These are phyloP conservation scores for Phyllotreta cruciferae DNA, from an alignment of 2,888 invertebrate genomes.

Conservation along the genomic window DNA sequence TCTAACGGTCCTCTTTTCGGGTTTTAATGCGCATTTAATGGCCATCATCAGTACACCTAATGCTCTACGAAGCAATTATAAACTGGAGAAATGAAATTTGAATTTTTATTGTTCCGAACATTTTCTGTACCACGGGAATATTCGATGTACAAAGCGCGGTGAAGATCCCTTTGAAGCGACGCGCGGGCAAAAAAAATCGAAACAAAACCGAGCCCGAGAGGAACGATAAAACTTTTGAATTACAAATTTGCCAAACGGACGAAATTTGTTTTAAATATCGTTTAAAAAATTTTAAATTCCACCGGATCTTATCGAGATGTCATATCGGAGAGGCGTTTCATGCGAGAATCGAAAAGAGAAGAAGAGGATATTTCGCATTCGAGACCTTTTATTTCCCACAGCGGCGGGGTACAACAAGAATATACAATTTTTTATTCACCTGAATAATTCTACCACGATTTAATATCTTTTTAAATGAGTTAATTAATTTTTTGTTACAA, in stretches of 20 bases:
- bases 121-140: too few relatives aligned
- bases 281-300: conserved; percentile 57
- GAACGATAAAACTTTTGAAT: conserved; percentile 21
- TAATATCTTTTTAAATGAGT: too few relatives aligned
- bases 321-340: conserved; percentile 48
- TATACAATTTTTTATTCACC: too few relatives aligned
- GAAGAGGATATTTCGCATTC: too few relatives aligned
- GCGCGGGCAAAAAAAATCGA: neutral
- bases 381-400: too few relatives aligned
- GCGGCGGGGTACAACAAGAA: too few relatives aligned
- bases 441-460: too few relatives aligned
- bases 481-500: too few relatives aligned
- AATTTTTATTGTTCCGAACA: conserved; percentile 59
- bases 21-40: conserved; percentile 25
- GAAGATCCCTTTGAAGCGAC: too few relatives aligned
- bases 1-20: neutral
- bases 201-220: neutral
- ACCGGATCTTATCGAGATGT: conserved; percentile 54
- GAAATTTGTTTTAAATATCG: conserved; percentile 58
- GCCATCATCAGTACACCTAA: conserved; percentile 19
- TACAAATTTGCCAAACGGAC: conserved; percentile 54
- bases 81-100: conserved; percentile 52
- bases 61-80: conserved; percentile 14
- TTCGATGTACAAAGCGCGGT: too few relatives aligned
- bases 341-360: conserved; percentile 32